Evolutionary conservation across 1,140 invertebrate species (phyloP), one percentile per base, ranked within the genome.

Genomic region (Trichonephila clavata): DNA sequence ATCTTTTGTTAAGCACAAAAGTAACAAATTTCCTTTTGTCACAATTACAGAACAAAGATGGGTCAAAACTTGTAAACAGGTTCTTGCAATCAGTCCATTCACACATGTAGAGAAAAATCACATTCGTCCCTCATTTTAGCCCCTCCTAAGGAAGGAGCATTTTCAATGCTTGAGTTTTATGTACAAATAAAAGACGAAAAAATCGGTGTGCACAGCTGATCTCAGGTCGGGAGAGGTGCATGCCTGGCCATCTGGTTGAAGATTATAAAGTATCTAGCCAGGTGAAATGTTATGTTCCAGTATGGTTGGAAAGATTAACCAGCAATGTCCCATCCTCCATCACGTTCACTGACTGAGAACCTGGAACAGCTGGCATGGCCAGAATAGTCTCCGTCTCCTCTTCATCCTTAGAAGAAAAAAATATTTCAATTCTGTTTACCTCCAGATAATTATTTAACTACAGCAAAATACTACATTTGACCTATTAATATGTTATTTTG

Each of bases 361-460:
- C 93, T 27, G 93, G 93, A 18, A 91, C 93, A 16, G 93, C 68
- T 20, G 88, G 93, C 93, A 94, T 94, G 13, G 93, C 93, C 20
- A 94, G 27, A 27, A 94, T 94, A 14, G 93, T 94, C 71, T 90
- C 93, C 1, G 88, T 91, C 50, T 94, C 93, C 68, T 94, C 93
- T 86, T 94, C 89, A 63, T 94, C 93, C 93, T 94, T 63, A 83
- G 59, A 65, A 60, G 77, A 13, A 59, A 92, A 90, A 39, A 24
- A 50, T 4, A 7, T 10, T 13, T 50, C 0, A 50, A 5, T 50
- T 10, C 50, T 5, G 0, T 0, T 10, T 50, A 50, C 50, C 7
- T 50, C 10, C 0, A 5, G 50, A 50, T 13, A 50, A 50, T 10
- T 50, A 50, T 50, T 50, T 7, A 50, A 43, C 43, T 4, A 43